Evolutionary conservation across 2,113 vertebrate species (phyloP).

Genomic region (Rallus limicola): DNA sequence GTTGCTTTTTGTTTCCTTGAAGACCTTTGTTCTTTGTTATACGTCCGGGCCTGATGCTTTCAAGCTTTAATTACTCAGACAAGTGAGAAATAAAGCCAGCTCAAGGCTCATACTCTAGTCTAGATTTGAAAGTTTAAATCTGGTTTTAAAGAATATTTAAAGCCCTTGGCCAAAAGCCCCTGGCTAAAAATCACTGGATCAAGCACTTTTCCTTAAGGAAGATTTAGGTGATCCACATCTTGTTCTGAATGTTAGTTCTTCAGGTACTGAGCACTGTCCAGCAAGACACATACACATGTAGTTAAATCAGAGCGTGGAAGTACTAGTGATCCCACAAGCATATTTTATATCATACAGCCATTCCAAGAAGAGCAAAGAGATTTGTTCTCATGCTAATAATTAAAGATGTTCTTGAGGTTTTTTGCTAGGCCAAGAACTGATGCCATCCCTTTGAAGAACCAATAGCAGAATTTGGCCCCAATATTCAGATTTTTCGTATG

Average conservation of each 20-base stretch:
- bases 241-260: neutral
- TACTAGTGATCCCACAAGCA: neutral
- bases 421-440: neutral
- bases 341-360: neutral
- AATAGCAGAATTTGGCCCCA: neutral
- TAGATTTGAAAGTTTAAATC: neutral
- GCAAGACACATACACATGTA: neutral
- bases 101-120: neutral
- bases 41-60: neutral
- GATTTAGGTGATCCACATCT: neutral
- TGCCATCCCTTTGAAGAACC: neutral
- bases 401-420: neutral
- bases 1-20: neutral
- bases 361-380: neutral
- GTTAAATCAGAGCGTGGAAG: neutral
- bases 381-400: neutral
- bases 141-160: neutral
- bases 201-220: neutral
- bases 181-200: neutral
- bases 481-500: neutral
- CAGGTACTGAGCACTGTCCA: neutral
- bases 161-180: neutral
- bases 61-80: neutral
- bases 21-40: neutral
- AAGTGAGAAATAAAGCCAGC: neutral